A percentile compares a stretch with the other conserved stretches of the same genome.
phyloP scores from a whole-genome alignment of 2,113 vertebrate genomes.

The Hyperopisus bebe region DNA sequence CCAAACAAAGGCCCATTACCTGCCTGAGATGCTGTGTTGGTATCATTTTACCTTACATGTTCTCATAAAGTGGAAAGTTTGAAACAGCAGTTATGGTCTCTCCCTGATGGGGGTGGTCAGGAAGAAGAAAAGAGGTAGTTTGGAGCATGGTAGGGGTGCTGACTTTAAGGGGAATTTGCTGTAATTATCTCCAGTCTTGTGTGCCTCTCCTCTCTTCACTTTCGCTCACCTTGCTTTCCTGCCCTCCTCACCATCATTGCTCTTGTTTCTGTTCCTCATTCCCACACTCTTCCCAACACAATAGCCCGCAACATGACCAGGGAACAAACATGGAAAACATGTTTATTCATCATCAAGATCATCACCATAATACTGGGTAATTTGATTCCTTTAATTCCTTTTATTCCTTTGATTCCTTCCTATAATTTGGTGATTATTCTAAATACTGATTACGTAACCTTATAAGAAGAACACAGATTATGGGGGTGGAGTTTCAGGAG shows the following conservation, averaged over 20 bases:
- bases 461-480: background rate
- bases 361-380: background rate
- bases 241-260: background rate
- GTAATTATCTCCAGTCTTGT: background rate
- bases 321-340: background rate
- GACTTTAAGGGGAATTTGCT: background rate
- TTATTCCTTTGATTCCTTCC: background rate
- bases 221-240: background rate
- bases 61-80: background rate
- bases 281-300: background rate
- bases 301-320: background rate
- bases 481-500: background rate
- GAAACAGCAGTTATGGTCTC: background rate
- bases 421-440: background rate
- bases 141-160: background rate
- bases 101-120: background rate
- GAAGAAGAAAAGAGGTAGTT: background rate
- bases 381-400: too few relatives aligned
- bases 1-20: background rate
- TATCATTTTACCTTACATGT: background rate
- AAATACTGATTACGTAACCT: background rate
- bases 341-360: conserved; percentile 3
- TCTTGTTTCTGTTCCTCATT: background rate
- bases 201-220: background rate
- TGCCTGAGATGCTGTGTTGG: background rate